Conservation (phyloP, 2,888 invertebrate genomes). For the Diploptera punctata region DNA sequence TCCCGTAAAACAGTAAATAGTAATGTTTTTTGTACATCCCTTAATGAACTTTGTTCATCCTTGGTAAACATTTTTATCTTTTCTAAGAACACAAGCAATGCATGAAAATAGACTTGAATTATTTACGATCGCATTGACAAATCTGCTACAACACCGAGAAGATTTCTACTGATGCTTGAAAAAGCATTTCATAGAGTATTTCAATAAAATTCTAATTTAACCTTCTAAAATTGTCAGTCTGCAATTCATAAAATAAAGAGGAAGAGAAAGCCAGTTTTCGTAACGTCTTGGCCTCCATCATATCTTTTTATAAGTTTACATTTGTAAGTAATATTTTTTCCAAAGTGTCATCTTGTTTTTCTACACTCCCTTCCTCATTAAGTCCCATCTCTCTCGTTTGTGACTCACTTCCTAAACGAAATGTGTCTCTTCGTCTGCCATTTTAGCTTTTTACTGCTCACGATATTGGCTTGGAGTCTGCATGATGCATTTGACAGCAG, state of each 20-base stretch:
- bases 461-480: conserved; percentile 6
- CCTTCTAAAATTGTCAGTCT: not conserved
- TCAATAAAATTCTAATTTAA: not conserved
- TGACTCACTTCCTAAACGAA: conserved; percentile 1
- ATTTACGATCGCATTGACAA: conserved; percentile 1
- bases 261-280: too few relatives aligned
- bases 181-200: not conserved
- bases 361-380: conserved; percentile 8
- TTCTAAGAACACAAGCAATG: too few relatives aligned
- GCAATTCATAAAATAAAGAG: too few relatives aligned
- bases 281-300: too few relatives aligned
- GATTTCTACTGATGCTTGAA: not conserved
- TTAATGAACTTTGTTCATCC: too few relatives aligned
- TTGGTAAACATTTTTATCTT: too few relatives aligned
- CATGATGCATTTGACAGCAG: not conserved
- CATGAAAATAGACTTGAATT: too few relatives aligned
- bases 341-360: not conserved
- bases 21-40: too few relatives aligned
- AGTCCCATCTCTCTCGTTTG: not conserved
- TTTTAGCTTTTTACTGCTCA: conserved; percentile 15
- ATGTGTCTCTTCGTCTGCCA: not conserved
- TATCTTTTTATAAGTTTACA: not conserved
- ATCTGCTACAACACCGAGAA: not conserved
- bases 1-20: too few relatives aligned
- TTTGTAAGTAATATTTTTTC: not conserved